Percentiles rank a stretch among this genome's conserved stretches.
phyloP scores from a whole-genome alignment of 2,113 vertebrate genomes.

The Condylura cristata region DNA sequence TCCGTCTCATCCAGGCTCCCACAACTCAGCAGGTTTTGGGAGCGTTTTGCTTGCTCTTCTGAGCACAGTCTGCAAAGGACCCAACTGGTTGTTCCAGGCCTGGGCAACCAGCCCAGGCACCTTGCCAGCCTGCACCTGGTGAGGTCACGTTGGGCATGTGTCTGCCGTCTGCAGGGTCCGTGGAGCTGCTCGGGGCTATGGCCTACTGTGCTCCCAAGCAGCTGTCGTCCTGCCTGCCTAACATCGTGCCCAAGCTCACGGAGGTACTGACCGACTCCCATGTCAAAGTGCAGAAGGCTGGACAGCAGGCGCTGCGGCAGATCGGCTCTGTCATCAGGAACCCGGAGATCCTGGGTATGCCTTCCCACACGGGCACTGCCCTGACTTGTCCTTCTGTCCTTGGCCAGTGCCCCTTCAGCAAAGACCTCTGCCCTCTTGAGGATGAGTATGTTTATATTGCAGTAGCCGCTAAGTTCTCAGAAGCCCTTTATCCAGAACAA shows the following conservation, averaged over 20 bases:
- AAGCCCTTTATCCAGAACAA: neutral
- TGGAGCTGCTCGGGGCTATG: slow-evolving; percentile 98
- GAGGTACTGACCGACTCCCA: slow-evolving; percentile 99
- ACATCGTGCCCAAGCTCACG: slow-evolving; percentile 97
- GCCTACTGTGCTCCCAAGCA: slow-evolving; percentile 98
- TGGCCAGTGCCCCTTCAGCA: neutral
- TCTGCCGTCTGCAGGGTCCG: slow-evolving; percentile 90
- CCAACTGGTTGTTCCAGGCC: neutral
- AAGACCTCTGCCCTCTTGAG: neutral
- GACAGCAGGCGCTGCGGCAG: slow-evolving; percentile 96
- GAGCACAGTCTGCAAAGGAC: neutral
- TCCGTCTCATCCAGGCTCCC: neutral
- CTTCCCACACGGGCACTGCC: neutral
- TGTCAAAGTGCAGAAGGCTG: slow-evolving; percentile 98
- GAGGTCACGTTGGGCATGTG: neutral
- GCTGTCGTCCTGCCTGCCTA: slow-evolving; percentile 97
- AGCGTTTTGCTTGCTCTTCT: neutral
- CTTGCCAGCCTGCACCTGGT: neutral
- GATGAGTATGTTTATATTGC: neutral
- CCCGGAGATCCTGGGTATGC: slow-evolving; percentile 95
- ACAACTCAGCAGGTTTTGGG: neutral
- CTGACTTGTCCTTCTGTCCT: fast-evolving
- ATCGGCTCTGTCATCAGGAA: slow-evolving; percentile 99
- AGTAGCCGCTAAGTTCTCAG: neutral
- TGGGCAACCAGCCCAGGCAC: neutral